Conservation (phyloP, 1,140 invertebrate species). For the Papilio polyxenes region DNA sequence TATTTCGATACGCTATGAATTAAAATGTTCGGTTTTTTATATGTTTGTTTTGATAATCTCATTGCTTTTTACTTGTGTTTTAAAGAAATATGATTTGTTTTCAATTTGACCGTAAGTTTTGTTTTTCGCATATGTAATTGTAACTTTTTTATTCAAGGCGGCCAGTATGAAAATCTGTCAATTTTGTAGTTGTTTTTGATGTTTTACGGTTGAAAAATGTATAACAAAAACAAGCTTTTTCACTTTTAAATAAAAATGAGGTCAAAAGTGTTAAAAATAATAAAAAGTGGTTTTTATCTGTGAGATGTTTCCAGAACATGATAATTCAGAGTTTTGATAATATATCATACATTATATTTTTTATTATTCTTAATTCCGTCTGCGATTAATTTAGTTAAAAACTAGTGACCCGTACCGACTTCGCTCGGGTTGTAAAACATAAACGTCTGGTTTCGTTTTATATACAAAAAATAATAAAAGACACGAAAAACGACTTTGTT, state of each 20-base stretch:
- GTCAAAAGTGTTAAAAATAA: background rate
- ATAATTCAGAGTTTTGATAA: background rate
- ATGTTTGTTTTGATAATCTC: slow-evolving; percentile 16
- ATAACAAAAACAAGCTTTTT: background rate
- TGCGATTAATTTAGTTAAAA: too few relatives aligned
- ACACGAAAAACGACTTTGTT: too few relatives aligned
- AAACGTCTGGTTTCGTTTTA: too few relatives aligned
- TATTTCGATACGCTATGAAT: slow-evolving; percentile 5
- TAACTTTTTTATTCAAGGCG: too few relatives aligned
- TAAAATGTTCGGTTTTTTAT: background rate
- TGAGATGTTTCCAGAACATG: background rate
- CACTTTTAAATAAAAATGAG: background rate
- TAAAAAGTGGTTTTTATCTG: background rate
- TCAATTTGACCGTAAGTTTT: background rate
- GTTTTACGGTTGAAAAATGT: too few relatives aligned
- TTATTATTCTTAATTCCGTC: too few relatives aligned
- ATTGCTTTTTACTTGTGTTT: background rate
- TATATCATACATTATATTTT: too few relatives aligned
- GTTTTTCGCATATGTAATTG: background rate
- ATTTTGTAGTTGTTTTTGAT: background rate
- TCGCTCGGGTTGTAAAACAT: too few relatives aligned
- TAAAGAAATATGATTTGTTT: background rate
- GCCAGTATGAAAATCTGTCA: too few relatives aligned
- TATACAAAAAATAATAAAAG: too few relatives aligned
- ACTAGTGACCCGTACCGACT: too few relatives aligned